phyloP scores from a whole-genome alignment of 2,888 invertebrate genomes.

The Cryptocephalus primarius region DNA sequence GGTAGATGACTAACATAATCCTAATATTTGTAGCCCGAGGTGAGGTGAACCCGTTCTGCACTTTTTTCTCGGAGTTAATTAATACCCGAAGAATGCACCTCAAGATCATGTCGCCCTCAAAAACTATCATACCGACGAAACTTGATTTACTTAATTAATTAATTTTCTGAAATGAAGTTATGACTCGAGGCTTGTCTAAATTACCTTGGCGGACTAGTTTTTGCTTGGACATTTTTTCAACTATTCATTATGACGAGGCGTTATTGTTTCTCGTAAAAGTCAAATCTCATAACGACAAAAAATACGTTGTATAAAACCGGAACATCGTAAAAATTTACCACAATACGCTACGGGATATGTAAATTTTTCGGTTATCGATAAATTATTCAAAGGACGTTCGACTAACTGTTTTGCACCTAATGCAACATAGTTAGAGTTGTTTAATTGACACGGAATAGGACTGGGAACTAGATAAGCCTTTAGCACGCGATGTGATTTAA shows the following conservation, averaged over 20 bases:
- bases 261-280: too few relatives aligned
- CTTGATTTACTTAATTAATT: slow-evolving; percentile 16
- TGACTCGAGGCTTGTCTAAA: slow-evolving; percentile 9
- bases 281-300: too few relatives aligned
- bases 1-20: slow-evolving; percentile 11
- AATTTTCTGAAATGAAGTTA: slow-evolving; percentile 13
- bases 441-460: neutral
- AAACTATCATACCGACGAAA: slow-evolving; percentile 7
- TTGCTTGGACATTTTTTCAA: neutral
- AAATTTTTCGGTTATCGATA: neutral
- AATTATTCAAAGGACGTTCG: neutral
- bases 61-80: slow-evolving; percentile 13
- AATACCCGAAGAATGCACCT: slow-evolving; percentile 15
- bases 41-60: slow-evolving; percentile 10
- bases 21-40: slow-evolving; percentile 13
- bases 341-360: too few relatives aligned
- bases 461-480: neutral
- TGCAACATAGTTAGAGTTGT: neutral
- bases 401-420: neutral
- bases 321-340: too few relatives aligned
- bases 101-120: slow-evolving; percentile 5
- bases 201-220: slow-evolving; percentile 7
- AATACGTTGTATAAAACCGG: too few relatives aligned
- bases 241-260: too few relatives aligned
- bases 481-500: neutral